These are phyloP conservation scores for Eurytoma californica DNA, from an alignment of 2,888 invertebrate genomes.

Conservation along the genomic window DNA sequence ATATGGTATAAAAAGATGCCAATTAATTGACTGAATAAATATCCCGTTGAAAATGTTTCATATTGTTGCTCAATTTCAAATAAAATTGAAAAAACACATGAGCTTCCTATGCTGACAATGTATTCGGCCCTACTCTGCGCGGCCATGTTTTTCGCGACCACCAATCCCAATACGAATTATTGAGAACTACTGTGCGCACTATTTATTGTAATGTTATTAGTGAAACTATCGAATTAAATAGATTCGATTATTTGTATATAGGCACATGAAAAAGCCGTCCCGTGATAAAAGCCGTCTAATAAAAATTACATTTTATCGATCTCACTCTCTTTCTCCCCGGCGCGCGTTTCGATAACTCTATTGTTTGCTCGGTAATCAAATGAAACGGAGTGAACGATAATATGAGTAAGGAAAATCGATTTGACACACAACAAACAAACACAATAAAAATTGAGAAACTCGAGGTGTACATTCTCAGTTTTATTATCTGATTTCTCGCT, in stretches of 20 bases:
- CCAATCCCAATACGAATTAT: too few species aligned
- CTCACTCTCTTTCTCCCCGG: not conserved
- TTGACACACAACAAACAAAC: not conserved
- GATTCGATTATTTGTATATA: not conserved
- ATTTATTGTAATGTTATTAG: not conserved
- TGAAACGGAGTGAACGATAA: not conserved
- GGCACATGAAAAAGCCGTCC: not conserved
- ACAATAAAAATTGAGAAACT: not conserved
- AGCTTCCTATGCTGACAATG: too few species aligned
- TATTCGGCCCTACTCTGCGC: too few species aligned
- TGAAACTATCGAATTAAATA: not conserved
- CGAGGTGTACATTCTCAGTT: not conserved
- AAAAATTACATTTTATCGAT: not conserved
- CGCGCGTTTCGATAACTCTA: not conserved
- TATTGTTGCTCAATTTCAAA: too few species aligned
- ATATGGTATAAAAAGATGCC: too few species aligned
- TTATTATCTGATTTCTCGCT: constrained; percentile 5
- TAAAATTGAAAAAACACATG: too few species aligned
- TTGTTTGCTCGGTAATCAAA: not conserved
- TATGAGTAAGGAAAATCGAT: not conserved
- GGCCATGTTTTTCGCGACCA: too few species aligned
- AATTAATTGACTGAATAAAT: too few species aligned
- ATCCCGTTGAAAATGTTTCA: too few species aligned
- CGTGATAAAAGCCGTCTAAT: not conserved
- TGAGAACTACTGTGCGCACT: too few species aligned